Percentiles rank a stretch among this genome's conserved stretches.
Evolutionary conservation across 2,113 vertebrate species (phyloP).

Genomic region (Leptosomus discolor): DNA sequence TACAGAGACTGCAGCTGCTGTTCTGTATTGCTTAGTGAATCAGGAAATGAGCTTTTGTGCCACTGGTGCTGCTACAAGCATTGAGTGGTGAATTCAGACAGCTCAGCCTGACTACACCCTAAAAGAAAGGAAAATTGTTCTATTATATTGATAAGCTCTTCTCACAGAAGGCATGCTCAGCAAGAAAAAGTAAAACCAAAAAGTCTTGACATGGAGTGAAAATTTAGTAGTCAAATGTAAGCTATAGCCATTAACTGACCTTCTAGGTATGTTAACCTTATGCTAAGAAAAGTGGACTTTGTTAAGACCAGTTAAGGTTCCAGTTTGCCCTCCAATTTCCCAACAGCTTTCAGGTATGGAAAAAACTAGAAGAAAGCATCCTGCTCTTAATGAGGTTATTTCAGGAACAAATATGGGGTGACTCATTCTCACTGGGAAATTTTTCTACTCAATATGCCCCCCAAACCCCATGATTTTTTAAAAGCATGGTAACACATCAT

Average conservation of each 20-base stretch:
- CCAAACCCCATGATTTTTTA: not conserved
- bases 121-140: not conserved
- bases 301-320: not conserved
- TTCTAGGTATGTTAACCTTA: not conserved
- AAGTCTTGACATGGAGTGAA: not conserved
- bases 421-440: not conserved
- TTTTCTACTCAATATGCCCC: not conserved
- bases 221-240: conserved; percentile 13
- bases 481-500: not conserved
- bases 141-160: not conserved
- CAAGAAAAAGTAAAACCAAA: not conserved
- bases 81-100: not conserved
- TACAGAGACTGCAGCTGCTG: conserved; percentile 9
- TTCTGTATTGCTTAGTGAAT: conserved; percentile 10
- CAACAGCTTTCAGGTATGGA: not conserved
- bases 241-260: not conserved
- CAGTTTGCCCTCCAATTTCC: not conserved
- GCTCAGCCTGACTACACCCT: not conserved
- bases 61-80: not conserved
- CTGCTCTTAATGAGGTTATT: not conserved
- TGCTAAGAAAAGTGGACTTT: not conserved
- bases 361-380: not conserved
- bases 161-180: not conserved
- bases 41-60: conserved; percentile 35
- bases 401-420: not conserved